Base-by-base conservation (phyloP, 1,140 invertebrate genomes). In the Drosophila tani region DNA sequence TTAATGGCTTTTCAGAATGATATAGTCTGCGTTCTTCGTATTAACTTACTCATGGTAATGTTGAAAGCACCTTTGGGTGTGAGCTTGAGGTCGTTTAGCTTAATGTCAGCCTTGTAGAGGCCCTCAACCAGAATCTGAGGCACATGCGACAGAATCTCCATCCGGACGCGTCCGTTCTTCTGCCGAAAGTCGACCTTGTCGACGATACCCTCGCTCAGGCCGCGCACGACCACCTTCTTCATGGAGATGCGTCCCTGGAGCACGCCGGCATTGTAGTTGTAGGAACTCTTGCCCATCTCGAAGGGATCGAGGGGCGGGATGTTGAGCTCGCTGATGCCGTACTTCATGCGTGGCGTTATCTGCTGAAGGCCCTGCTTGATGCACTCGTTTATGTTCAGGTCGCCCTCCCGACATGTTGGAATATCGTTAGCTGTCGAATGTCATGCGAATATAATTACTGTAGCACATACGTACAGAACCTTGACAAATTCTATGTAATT, bases 31-130 rank as follows among this genome's bases (percentile, higher is more conserved):
- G 3, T 40, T 27, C 24, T 46, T 21, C 4, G n/a, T 2, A 3
- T 11, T 14, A 17, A 75, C 91, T 81, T 70, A 93, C 90, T 71
- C 68, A 92, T 56, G 11, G 92, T 83, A 15, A 93, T 60, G 74
- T 93, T 93, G 50, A 93, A 93, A 46, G 63, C 76, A 32, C 92
- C 92, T 67, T 92, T 92, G 32, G 92, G 91, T n/a, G 80, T 85
- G n/a, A 93, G 80, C 66, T 91, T 92, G 24, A 93, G 66, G 35
- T 91, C 81, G 55, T 92, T 93, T 8, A 93, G 66, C 32, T 81
- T 85, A 2, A 93, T 79, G 63, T 93, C 86, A 24, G 91, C 92
- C 58, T 91, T 92, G 63, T 93, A 93, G 41, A 60, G 43, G 40
- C 92, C 92, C 57, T 92, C 91, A 1, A 82, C 75, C 38, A 79